Conservation (phyloP, 64 coral and sea anemone genomes). For the Acropora tenuis region DNA sequence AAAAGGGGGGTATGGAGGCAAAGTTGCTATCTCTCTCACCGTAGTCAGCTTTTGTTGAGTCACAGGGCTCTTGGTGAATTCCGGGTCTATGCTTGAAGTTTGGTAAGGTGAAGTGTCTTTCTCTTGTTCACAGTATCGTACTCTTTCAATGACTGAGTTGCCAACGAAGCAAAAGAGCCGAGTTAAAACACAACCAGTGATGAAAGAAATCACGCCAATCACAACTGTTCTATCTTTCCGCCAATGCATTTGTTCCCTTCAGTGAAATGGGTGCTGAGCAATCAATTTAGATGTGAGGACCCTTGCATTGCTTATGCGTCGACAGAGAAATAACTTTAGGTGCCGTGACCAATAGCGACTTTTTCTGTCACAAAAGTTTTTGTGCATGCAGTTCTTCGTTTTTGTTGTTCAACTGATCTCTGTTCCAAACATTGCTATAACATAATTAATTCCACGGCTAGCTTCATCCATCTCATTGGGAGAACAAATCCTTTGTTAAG, state of each 20-base stretch:
- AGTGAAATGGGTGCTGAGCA: not conserved
- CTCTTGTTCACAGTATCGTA: not conserved
- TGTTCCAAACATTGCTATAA: not conserved
- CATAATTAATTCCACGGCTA: too few species aligned
- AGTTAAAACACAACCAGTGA: not conserved
- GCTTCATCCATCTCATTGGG: too few species aligned
- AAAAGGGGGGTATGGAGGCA: conserved; percentile 65
- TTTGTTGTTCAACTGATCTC: not conserved
- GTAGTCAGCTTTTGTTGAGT: too few species aligned
- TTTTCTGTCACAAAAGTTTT: not conserved
- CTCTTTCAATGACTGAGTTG: not conserved
- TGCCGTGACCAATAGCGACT: too few species aligned
- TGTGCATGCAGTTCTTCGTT: not conserved
- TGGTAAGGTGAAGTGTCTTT: not conserved
- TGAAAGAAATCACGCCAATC: conserved; percentile 4
- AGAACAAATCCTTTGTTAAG: not conserved
- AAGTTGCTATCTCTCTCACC: not conserved
- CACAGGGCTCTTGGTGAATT: not conserved
- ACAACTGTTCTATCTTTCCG: not conserved
- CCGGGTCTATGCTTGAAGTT: not conserved
- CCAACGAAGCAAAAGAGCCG: not conserved
- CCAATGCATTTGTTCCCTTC: not conserved
- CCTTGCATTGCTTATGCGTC: not conserved
- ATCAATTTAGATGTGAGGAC: too few species aligned
- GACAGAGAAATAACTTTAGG: not conserved